Evolutionary conservation across 2,113 vertebrate genomes (phyloP), one percentile per base, ranked within the genome.

Genomic region (Rutilus rutilus): DNA sequence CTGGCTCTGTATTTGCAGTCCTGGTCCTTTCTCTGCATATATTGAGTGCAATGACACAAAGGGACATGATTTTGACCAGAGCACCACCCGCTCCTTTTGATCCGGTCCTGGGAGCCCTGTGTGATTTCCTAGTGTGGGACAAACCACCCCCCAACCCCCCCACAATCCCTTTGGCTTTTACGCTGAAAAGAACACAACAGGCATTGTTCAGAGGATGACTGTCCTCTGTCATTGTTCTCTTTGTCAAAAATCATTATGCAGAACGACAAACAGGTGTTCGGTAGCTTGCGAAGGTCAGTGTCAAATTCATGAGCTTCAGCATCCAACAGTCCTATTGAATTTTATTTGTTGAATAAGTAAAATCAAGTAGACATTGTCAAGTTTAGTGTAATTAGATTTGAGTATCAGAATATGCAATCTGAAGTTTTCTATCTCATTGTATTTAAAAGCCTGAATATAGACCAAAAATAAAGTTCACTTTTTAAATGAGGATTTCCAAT

Each of bases 231-330:
- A 60, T 87, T 86, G 71, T 64, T 78, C 33, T 30, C 76, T 87
- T 90, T 85, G 85, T 87, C 59, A 83, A 25, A 83, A 75, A 50
- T 83, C 83, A 82, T 85, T 87, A 87, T 73, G 78, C 81, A 87
- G 36, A 88, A 83, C 76, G 60, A 82, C 62, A 87, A 82, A 83
- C 80, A 88, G 65, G 83, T 85, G 74, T 82, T 82, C 85, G 73
- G n/a, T 79, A 75, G 65, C 47, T 67, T 85, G 50, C 60, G 60
- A 77, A 85, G 83, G 87, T 87, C 59, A 76, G 57, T 52, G 50
- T 83, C 78, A 85, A 42, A 86, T 52, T 69, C 45, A 64, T 39
- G 30, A 60, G 62, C 52, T 60, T 27, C 17, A 76, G 62, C 64
- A 52, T 74, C 39, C 23, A 60, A 54, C 14, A 36, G 2, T 12